Evolutionary conservation across 2,113 vertebrate genomes (phyloP).

Genomic region (Anoplopoma fimbria): DNA sequence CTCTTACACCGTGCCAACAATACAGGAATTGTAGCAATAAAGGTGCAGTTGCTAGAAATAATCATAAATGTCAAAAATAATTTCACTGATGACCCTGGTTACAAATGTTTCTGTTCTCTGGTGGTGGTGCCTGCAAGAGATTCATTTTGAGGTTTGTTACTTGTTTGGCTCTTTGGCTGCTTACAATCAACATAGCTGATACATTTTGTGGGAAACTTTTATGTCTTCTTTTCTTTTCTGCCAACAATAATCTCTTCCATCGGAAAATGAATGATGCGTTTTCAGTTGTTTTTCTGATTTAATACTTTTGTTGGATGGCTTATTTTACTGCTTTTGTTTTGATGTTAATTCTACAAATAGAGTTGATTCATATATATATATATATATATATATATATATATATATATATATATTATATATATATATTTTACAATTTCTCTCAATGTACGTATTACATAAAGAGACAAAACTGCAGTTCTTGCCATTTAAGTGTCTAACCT

Average conservation of each 20-base stretch:
- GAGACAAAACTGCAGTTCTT: not conserved
- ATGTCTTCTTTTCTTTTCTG: conserved; percentile 27
- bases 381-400: not conserved
- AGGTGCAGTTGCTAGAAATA: conserved; percentile 2
- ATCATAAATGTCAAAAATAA: conserved; percentile 45
- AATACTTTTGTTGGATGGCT: conserved; percentile 54
- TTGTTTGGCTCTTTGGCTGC: conserved; percentile 29
- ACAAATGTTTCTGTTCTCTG: conserved; percentile 47
- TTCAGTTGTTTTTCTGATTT: conserved; percentile 43
- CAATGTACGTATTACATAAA: conserved; percentile 1
- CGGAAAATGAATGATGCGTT: conserved; percentile 68
- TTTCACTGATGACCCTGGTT: conserved; percentile 34
- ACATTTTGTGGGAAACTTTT: conserved; percentile 29
- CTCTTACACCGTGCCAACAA: conserved; percentile 49
- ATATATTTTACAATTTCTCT: not conserved
- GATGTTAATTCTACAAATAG: not conserved
- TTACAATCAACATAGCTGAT: conserved; percentile 52
- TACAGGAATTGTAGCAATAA: conserved; percentile 35
- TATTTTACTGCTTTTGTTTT: conserved; percentile 1
- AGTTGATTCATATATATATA: not conserved
- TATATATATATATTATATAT: not conserved
- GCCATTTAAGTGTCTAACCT: not conserved
- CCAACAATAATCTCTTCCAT: conserved; percentile 51
- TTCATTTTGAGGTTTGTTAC: conserved; percentile 8
- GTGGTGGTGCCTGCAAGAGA: conserved; percentile 14